Conservation (phyloP, 2,797 vertebrate genomes). For the Hipposideros larvatus region DNA sequence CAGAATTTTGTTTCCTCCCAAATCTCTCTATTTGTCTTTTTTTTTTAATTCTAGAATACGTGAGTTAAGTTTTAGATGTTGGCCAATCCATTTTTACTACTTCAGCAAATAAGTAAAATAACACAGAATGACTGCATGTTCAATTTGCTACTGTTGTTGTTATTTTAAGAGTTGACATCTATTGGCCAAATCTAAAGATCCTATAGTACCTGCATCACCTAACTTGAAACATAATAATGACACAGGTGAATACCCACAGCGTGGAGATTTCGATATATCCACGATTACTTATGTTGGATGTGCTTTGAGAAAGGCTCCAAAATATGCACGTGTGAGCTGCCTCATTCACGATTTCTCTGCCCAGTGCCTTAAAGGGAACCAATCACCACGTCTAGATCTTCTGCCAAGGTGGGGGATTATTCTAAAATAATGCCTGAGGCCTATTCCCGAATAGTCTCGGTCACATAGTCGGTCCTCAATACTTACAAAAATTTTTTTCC, state of each 20-base stretch:
- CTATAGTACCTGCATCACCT: neutral
- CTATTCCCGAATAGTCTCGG: neutral
- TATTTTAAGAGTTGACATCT: neutral
- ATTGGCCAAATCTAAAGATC: neutral
- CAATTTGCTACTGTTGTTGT: neutral
- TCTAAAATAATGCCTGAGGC: neutral
- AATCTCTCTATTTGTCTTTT: neutral
- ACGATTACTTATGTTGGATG: neutral
- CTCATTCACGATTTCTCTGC: neutral
- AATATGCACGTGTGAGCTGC: neutral
- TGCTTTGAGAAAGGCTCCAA: neutral
- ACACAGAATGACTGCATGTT: neutral
- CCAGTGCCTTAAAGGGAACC: neutral
- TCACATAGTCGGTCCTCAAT: neutral
- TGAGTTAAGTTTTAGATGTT: neutral
- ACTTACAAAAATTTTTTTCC: neutral
- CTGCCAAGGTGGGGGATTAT: neutral
- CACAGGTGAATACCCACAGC: neutral
- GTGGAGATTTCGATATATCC: neutral
- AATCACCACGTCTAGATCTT: neutral
- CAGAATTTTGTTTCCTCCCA: neutral
- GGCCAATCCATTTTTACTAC: neutral
- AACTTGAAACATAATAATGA: neutral
- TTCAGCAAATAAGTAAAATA: slow-evolving; percentile 10
- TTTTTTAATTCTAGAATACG: neutral